A percentile compares a stretch with the other conserved stretches of the same genome.
Evolutionary conservation across 2,888 invertebrate species (phyloP).

Genomic region (Macrophya annulata): DNA sequence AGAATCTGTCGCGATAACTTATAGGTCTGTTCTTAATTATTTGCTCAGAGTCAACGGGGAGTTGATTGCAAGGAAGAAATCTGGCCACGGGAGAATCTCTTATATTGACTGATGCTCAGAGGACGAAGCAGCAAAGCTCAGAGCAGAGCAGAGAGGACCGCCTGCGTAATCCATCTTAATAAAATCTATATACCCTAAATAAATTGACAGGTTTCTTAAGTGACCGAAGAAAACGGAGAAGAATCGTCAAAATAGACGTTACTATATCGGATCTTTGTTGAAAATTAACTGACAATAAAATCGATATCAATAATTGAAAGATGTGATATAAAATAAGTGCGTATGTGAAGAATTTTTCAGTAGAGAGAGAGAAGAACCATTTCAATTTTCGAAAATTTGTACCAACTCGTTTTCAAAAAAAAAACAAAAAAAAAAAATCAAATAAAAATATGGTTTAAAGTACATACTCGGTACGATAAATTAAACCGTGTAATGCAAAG

Average conservation of each 20-base stretch:
- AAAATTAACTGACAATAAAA: neutral
- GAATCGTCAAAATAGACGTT: neutral
- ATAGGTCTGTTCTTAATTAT: neutral
- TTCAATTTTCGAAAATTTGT: too few species aligned
- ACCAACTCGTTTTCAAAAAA: too few species aligned
- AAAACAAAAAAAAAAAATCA: too few species aligned
- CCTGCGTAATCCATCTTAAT: slow-evolving; percentile 27
- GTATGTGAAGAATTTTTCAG: neutral
- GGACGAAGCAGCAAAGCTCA: neutral
- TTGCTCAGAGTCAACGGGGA: slow-evolving; percentile 7
- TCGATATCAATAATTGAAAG: slow-evolving; percentile 2
- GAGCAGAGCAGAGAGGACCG: neutral
- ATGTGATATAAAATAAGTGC: neutral
- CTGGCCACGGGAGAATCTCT: neutral
- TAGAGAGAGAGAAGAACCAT: too few species aligned
- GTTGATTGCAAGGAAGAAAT: neutral
- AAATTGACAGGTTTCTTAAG: slow-evolving; percentile 20
- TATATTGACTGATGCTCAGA: slow-evolving; percentile 3
- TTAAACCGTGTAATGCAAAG: neutral
- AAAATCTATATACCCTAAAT: neutral
- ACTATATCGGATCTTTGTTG: neutral
- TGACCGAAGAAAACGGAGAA: neutral
- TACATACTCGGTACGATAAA: too few species aligned
- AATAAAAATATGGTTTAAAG: too few species aligned
- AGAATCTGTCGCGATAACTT: slow-evolving; percentile 16